Evolutionary conservation across 2,113 vertebrate genomes (phyloP), one percentile per base, ranked within the genome.

Genomic region (Trematomus loennbergii): DNA sequence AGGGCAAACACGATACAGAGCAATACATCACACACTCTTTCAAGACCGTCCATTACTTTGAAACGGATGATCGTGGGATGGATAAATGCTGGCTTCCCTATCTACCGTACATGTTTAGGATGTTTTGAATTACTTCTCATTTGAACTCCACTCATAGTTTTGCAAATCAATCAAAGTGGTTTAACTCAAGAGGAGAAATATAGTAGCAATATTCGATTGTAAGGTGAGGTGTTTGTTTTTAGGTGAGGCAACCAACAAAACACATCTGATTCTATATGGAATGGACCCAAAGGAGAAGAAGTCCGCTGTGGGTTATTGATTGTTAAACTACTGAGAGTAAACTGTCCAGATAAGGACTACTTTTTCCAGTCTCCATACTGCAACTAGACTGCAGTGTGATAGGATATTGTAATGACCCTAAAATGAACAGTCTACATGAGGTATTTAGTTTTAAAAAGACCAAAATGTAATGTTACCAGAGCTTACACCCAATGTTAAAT

Each of bases 1-100:
- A 83, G 88, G 89, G 87, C 87, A 91, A 88, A 84, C 69, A 68
- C 36, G 78, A 88, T 88, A 72, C 69, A 75, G 70, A 84, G 78
- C 36, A 59, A 75, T 75, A 66, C 81, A 80, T 83, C 79, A 79
- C 33, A 75, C 45, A 11, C 40, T 86, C 53, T 55, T 76, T 70
- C 15, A 43, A 75, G 64, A 80, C 78, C 85, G 72, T 66, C 72
- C 64, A 22, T 64, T 13, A 63, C 79, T 84, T 29, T 61, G 48
- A 88, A 79, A 78, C 9, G 46, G 54, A 78, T 48, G 16, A 70
- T 67, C 60, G 9, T 67, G 49, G 58, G n/a, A 58, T 22, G 40
- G 63, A 54, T 60, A 62, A 59, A 77, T 18, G 2, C 29, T 57
- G 36, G 16, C 45, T 50, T 75, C 40, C 50, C 61, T 43, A 67